These are phyloP conservation scores for Idaea aversata DNA, from an alignment of 2,888 invertebrate genomes.

Conservation along the genomic window DNA sequence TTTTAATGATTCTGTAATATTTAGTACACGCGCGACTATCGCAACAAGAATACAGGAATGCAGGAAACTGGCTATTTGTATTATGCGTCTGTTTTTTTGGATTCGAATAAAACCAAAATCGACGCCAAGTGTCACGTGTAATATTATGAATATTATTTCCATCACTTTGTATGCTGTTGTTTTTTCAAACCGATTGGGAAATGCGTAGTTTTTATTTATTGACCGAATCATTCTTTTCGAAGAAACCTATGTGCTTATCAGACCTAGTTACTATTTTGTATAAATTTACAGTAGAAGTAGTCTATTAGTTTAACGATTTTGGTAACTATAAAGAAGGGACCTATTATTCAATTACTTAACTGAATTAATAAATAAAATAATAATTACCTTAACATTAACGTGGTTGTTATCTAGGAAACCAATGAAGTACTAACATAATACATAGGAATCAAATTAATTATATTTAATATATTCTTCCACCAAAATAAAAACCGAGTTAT, in stretches of 20 bases:
- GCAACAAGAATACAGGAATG: not conserved
- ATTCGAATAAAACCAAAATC: constrained; percentile 3
- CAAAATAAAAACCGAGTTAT: too few species aligned
- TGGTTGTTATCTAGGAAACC: not conserved
- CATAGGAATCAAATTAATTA: not conserved
- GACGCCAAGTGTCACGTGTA: not conserved
- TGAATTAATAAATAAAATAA: not conserved
- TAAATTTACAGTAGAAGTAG: not conserved
- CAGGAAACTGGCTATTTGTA: not conserved
- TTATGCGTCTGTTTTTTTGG: not conserved
- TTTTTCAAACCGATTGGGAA: not conserved
- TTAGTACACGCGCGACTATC: not conserved
- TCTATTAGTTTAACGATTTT: not conserved
- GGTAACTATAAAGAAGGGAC: not conserved
- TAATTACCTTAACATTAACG: not conserved
- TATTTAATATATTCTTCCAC: too few species aligned
- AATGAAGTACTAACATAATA: not conserved
- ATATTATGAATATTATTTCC: constrained; percentile 2
- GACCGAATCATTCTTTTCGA: not conserved
- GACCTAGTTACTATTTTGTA: not conserved
- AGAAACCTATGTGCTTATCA: not conserved
- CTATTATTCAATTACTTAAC: not conserved
- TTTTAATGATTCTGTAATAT: not conserved
- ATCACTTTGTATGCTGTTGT: not conserved
- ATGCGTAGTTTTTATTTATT: not conserved